Evolutionary conservation across 1,140 invertebrate genomes (phyloP), one percentile per base, ranked within the genome.

Genomic region (Euglossa dilemma): DNA sequence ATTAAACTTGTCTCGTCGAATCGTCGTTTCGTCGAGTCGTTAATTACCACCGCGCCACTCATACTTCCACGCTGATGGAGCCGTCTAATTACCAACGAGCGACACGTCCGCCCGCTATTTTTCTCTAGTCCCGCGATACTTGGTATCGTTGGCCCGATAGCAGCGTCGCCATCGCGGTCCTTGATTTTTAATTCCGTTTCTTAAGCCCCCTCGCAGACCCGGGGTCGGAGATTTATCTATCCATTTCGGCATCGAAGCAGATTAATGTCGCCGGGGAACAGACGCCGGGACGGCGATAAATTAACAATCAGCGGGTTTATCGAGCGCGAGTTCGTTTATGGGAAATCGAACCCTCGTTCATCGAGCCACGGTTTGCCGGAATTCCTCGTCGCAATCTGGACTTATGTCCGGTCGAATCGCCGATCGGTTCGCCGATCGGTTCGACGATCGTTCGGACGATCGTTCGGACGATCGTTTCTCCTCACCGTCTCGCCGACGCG

Each of bases 221-320:
- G 16, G 0, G 8, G 7, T 1, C n/a, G n/a, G n/a, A 59, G 74
- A 76, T 64, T 76, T 76, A 63, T 23, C 11, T 18, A 28, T 64
- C 56, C 20, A 16, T 63, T 50, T 23, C 9, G 28, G 47, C 61
- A 43, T 66, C 61, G 20, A 2, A 14, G 23, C 16, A 8, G 28
- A 67, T 67, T 63, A 50, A 56, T 36, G 50, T 52, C 20, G 14
- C 9, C 14, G 20, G 1, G 12, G 14, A 5, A 66, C 36, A 18
- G 36, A 23, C 50, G 16, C 8, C 14, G 47, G 2, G 0, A 18
- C 36, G 28, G 14, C 63, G 63, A 78, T 78, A 67, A 67, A 69
- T 67, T 78, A 67, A 78, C 63, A 28, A 67, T 69, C 63, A 20
- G 20, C 18, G 50, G 47, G 20, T 59, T 45, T 50, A 73, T 57